Conservation (phyloP, 2,797 vertebrate species). For the Rhabdophis nuchalis region DNA sequence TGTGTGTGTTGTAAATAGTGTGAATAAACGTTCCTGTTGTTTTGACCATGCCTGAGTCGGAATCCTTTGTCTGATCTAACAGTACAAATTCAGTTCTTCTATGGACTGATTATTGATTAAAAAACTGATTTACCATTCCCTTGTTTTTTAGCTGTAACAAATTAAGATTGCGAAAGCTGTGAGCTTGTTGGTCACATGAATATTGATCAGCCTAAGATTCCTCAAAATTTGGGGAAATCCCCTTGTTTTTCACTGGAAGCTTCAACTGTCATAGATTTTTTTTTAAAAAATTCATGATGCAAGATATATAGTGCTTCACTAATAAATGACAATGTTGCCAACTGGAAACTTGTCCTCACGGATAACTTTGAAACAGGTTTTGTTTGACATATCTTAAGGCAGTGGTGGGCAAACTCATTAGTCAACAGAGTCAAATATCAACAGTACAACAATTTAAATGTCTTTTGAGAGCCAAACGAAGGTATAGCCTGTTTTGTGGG, state of each 20-base stretch:
- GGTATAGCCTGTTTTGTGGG: too few relatives aligned
- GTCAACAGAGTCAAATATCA: too few relatives aligned
- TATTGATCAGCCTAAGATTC: neutral
- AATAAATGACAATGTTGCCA: neutral
- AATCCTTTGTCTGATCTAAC: too few relatives aligned
- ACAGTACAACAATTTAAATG: too few relatives aligned
- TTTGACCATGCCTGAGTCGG: too few relatives aligned
- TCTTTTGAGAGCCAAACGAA: too few relatives aligned
- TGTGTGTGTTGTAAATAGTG: too few relatives aligned
- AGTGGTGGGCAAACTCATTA: too few relatives aligned
- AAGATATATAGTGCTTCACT: neutral
- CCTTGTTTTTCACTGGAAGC: neutral
- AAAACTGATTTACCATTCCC: neutral
- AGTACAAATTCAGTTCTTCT: neutral
- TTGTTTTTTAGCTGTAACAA: neutral
- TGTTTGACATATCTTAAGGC: neutral
- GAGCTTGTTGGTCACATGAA: neutral
- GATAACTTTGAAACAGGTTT: neutral
- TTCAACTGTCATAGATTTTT: neutral
- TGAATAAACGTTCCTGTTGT: too few relatives aligned
- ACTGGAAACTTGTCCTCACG: neutral
- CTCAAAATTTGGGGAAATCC: neutral
- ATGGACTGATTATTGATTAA: neutral
- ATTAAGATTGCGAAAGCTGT: neutral
- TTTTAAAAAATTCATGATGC: neutral